Conservation (phyloP, 2,113 vertebrate species). For the Sapajus apella region DNA sequence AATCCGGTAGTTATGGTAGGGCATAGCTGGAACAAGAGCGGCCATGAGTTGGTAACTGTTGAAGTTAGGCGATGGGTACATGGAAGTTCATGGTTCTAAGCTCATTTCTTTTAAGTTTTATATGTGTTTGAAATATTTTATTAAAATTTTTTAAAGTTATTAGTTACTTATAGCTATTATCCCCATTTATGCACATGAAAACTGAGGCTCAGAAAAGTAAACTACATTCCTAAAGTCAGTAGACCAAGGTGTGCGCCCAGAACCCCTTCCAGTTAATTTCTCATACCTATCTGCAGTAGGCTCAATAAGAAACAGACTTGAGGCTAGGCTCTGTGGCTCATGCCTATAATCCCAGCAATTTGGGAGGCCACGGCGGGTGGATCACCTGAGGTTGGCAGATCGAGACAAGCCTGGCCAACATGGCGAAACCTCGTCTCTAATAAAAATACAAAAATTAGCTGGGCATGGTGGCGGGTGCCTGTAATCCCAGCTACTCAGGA, state of each 20-base stretch:
- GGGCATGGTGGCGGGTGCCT: no score
- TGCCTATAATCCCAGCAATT: no score
- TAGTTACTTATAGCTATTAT: background rate
- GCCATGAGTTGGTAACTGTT: background rate
- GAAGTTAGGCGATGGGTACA: background rate
- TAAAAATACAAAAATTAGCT: no score
- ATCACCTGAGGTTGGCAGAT: no score
- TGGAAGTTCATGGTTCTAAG: background rate
- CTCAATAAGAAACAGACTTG: background rate
- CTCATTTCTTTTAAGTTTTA: background rate
- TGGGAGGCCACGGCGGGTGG: no score
- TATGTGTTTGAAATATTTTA: background rate
- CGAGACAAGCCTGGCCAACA: no score
- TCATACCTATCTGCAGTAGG: background rate
- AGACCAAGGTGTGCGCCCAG: background rate
- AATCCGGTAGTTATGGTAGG: no score
- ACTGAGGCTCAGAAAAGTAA: background rate
- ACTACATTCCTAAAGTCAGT: background rate
- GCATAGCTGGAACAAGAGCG: background rate
- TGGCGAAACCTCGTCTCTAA: no score
- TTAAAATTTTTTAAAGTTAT: background rate
- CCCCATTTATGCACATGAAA: background rate
- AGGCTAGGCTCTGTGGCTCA: no score
- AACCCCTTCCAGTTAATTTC: background rate
- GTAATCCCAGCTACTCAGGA: no score